These are phyloP conservation scores for Standfussiana lucernea DNA, from an alignment of 2,888 invertebrate species.

Conservation along the genomic window DNA sequence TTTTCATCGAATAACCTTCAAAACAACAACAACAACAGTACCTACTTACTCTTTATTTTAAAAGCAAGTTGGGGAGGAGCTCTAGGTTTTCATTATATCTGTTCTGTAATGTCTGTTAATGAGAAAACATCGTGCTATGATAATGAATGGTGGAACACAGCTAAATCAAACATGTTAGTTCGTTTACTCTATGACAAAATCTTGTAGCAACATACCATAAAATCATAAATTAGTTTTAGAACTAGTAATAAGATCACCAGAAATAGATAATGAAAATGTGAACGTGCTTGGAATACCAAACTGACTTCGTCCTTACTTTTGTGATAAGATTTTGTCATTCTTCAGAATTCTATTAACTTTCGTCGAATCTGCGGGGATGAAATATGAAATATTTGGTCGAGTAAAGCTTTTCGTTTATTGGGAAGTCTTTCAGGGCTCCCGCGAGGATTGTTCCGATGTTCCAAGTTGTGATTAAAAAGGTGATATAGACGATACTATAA, in stretches of 20 bases:
- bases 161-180: neutral
- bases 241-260: constrained; percentile 11
- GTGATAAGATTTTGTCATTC: constrained; percentile 24
- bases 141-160: neutral
- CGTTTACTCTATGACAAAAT: neutral
- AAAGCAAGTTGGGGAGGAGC: neutral
- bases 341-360: constrained; percentile 34
- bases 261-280: constrained; percentile 11
- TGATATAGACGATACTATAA: neutral
- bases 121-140: neutral
- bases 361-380: neutral
- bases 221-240: neutral
- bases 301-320: constrained; percentile 9
- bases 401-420: constrained; percentile 8
- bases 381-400: constrained; percentile 34
- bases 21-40: neutral
- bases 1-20: neutral
- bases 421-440: neutral
- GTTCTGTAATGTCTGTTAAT: neutral
- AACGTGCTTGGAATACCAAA: constrained; percentile 5
- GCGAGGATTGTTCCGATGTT: neutral
- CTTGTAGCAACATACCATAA: neutral
- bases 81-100: neutral
- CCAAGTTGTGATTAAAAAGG: neutral
- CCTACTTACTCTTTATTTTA: neutral